Conservation (phyloP, 2,888 invertebrate species). For the Hyalella azteca region DNA sequence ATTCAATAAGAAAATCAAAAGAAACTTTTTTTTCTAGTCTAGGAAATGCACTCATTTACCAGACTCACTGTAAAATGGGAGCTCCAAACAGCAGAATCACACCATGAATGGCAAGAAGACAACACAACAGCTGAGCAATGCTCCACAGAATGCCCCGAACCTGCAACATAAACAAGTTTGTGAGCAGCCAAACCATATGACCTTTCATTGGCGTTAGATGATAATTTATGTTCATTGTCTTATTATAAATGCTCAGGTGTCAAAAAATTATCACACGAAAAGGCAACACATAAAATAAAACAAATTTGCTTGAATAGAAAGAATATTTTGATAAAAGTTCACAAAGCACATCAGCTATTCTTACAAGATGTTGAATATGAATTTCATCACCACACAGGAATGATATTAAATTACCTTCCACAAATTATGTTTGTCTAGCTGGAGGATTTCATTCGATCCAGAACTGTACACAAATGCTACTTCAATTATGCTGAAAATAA, state of each 20-base stretch:
- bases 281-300: neutral
- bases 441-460: slow-evolving; percentile 13
- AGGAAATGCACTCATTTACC: too few species aligned
- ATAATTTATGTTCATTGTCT: too few species aligned
- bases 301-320: neutral
- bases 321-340: neutral
- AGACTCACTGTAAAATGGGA: neutral
- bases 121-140: neutral
- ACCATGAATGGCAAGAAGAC: slow-evolving; percentile 4
- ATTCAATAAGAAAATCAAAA: too few species aligned
- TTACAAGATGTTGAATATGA: neutral
- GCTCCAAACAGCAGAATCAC: slow-evolving; percentile 11
- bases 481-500: neutral
- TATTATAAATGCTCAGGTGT: neutral
- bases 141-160: slow-evolving; percentile 7
- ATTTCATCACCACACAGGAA: neutral
- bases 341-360: neutral
- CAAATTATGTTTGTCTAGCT: neutral
- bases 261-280: neutral
- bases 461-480: neutral
- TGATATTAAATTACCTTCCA: neutral
- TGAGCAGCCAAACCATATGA: neutral
- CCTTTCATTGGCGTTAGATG: neutral
- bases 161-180: neutral
- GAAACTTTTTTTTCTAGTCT: too few species aligned